Evolutionary conservation across 2,113 vertebrate genomes (phyloP), one percentile per base, ranked within the genome.

Genomic region (Bubalus kerabau): DNA sequence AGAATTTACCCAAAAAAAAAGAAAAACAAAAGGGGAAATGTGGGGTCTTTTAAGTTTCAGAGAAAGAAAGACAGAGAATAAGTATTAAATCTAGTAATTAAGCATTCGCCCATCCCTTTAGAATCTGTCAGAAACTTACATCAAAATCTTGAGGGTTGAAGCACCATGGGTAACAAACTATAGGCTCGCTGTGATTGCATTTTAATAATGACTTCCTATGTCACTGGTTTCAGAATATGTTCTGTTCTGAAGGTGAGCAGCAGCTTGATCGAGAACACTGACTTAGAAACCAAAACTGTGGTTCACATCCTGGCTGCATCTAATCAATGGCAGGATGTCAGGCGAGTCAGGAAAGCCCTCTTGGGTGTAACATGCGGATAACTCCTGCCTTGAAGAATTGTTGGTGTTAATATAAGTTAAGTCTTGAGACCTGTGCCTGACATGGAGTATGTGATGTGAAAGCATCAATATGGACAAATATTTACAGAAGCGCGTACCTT

Each of bases 321-420:
- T 67, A 4, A 16, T 7, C 10, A n/a, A 30, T 11, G 32, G 10
- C 0, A 1, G 3, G 23, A 7, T 28, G 15, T 15, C 24, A 17
- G 10, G 50, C 1, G n/a, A 43, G 23, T 43, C 28, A 6, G 23
- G 13, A 43, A 60, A 19, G 5, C 15, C 8, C 19, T 12, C 83
- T 30, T 36, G 6, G 9, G 4, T n/a, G 1, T 74, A 30, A 67
- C 48, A 6, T 11, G n/a, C 1, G 4, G 36, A 26, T 15, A 16
- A 15, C 13, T 36, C n/a, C 50, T 19, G 7, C 12, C 64, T 92
- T 1, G 3, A 71, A 6, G 8, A 59, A 86, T 52, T 48, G 7
- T 36, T 24, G 28, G 10, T 67, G 7, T 81, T 56, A 30, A 6
- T 48, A 0, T 6, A 81, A 50, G 17, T 52, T 8, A 71, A 43